Evolutionary conservation across 1,140 invertebrate genomes (phyloP).

Genomic region (Palaemon carinicauda): DNA sequence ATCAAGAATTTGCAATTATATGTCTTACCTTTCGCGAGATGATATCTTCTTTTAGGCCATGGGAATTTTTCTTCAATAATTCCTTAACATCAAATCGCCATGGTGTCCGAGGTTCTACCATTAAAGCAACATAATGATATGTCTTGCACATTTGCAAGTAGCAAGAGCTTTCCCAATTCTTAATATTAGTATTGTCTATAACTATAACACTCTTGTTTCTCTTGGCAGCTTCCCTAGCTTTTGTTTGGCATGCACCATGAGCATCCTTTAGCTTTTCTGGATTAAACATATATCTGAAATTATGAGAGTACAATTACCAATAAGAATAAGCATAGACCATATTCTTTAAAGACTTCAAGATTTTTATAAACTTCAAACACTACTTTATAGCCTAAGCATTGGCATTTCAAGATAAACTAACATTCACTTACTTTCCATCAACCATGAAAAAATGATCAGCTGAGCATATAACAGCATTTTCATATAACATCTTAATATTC

Average conservation of each 20-base stretch:
- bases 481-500: slow-evolving; percentile 61
- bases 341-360: not conserved
- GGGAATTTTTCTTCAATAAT: slow-evolving; percentile 62
- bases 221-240: slow-evolving; percentile 57
- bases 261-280: slow-evolving; percentile 61
- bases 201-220: slow-evolving; percentile 60
- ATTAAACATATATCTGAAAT: slow-evolving; percentile 62
- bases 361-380: no score
- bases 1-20: not conserved
- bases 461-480: slow-evolving; percentile 61
- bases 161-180: slow-evolving; percentile 63
- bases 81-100: slow-evolving; percentile 62
- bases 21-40: slow-evolving; percentile 59
- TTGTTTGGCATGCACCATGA: slow-evolving; percentile 61
- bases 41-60: slow-evolving; percentile 60
- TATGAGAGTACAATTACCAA: not conserved
- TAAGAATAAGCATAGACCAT: not conserved
- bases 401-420: no score
- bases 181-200: slow-evolving; percentile 66
- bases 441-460: slow-evolving; percentile 64
- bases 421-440: slow-evolving; percentile 59
- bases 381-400: no score
- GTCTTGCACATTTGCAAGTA: slow-evolving; percentile 63
- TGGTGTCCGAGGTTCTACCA: slow-evolving; percentile 64
- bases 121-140: slow-evolving; percentile 62